A percentile compares a stretch with the other conserved stretches of the same genome.
Evolutionary conservation across 1,140 invertebrate species (phyloP).

Genomic region (Atopsyche davidsoni): DNA sequence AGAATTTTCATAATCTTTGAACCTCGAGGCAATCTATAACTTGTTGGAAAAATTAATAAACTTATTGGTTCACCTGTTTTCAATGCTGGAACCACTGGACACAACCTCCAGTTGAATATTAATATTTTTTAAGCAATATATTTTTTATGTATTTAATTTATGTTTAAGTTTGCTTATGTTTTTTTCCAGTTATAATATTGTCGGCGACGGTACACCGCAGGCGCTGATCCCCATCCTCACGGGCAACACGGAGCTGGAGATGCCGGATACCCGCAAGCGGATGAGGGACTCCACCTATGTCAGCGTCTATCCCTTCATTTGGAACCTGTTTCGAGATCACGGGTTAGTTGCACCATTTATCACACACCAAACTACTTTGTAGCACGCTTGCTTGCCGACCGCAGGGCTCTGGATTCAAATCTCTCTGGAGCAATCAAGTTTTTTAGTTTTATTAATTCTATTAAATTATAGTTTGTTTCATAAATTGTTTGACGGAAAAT

Average conservation of each 20-base stretch:
- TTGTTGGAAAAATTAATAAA: not conserved
- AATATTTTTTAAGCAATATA: not conserved
- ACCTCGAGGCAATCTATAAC: no score
- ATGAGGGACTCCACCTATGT: constrained; percentile 62
- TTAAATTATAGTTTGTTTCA: no score
- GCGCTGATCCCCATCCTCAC: constrained; percentile 88
- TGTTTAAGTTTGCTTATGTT: not conserved
- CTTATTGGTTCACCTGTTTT: not conserved
- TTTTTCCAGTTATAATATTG: constrained; percentile 68
- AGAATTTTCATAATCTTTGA: no score
- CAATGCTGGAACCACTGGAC: not conserved
- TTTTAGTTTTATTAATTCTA: no score
- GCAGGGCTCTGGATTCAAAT: no score
- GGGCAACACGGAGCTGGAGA: constrained; percentile 79
- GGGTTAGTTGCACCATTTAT: constrained; percentile 47
- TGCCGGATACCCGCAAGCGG: constrained; percentile 79
- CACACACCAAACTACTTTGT: no score
- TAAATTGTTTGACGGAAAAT: no score
- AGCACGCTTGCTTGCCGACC: no score
- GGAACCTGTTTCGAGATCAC: constrained; percentile 64
- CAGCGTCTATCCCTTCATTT: constrained; percentile 75
- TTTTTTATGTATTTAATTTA: not conserved
- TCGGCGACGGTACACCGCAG: constrained; percentile 92
- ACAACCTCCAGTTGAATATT: constrained; percentile 6
- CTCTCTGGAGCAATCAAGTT: no score